phyloP scores from a whole-genome alignment of 2,113 vertebrate genomes.

The Colius striatus region DNA sequence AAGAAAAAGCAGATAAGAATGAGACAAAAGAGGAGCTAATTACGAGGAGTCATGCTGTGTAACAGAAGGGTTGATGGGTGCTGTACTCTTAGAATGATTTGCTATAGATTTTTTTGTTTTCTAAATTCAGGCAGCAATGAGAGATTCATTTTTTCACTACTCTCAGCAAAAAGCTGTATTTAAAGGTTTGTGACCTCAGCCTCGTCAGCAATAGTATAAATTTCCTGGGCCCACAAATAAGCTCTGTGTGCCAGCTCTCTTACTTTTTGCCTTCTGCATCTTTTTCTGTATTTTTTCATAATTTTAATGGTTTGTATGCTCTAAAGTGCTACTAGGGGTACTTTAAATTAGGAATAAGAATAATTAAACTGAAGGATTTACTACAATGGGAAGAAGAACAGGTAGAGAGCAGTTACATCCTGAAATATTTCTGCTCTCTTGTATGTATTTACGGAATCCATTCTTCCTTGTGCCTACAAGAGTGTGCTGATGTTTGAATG shows the following conservation, averaged over 20 bases:
- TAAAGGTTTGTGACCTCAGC: neutral
- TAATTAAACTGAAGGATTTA: neutral
- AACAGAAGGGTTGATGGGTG: neutral
- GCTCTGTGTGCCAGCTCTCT: neutral
- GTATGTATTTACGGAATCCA: neutral
- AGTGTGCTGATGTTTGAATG: neutral
- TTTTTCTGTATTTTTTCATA: neutral
- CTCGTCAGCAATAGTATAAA: neutral
- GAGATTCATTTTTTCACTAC: neutral
- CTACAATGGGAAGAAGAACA: neutral
- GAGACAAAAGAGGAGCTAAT: neutral
- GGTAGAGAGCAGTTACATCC: neutral
- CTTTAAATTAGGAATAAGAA: neutral
- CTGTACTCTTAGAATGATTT: neutral
- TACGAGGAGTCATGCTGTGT: neutral
- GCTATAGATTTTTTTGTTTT: neutral
- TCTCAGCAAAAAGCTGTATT: slow-evolving; percentile 1
- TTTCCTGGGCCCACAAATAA: slow-evolving; percentile 9
- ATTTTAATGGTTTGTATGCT: neutral
- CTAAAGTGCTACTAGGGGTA: neutral
- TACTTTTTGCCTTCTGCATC: neutral
- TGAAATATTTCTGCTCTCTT: neutral
- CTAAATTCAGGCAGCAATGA: neutral
- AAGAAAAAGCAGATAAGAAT: neutral
- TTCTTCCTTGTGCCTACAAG: neutral